phyloP scores from a whole-genome alignment of 2,113 vertebrate species.

The Coptodon rendalli region DNA sequence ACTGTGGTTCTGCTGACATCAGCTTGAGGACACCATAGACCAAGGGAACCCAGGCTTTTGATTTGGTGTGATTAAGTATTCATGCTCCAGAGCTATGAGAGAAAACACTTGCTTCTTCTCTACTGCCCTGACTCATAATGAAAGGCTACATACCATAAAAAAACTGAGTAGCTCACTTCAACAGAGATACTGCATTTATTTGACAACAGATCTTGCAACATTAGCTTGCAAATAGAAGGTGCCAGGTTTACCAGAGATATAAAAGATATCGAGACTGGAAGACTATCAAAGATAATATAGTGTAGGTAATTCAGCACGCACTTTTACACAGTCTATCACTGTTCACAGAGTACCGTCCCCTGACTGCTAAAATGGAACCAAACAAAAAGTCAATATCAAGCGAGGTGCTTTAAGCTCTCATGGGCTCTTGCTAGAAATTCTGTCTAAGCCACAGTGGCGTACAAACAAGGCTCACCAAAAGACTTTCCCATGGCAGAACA shows the following conservation, averaged over 20 bases:
- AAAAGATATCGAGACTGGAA: slow-evolving; percentile 37
- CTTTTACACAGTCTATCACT: slow-evolving; percentile 51
- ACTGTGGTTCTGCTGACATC: slow-evolving; percentile 55
- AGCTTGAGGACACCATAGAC: slow-evolving; percentile 45
- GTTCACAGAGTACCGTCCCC: slow-evolving; percentile 36
- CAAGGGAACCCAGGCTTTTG: slow-evolving; percentile 47
- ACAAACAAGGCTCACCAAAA: slow-evolving; percentile 55
- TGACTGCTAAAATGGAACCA: slow-evolving; percentile 63
- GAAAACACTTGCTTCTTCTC: slow-evolving; percentile 43
- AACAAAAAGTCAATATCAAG: slow-evolving; percentile 69
- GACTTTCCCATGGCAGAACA: slow-evolving; percentile 59
- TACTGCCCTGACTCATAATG: slow-evolving; percentile 27
- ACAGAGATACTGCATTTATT: slow-evolving; percentile 36
- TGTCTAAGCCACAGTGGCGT: slow-evolving; percentile 47
- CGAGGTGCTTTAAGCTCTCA: slow-evolving; percentile 63
- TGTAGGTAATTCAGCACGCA: slow-evolving; percentile 52
- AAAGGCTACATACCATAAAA: slow-evolving; percentile 14
- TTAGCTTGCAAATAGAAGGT: slow-evolving; percentile 51
- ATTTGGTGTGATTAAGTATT: slow-evolving; percentile 57
- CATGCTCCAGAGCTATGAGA: slow-evolving; percentile 35
- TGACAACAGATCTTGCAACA: slow-evolving; percentile 51
- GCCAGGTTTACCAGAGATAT: slow-evolving; percentile 44
- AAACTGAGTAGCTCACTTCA: slow-evolving; percentile 7
- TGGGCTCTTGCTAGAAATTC: slow-evolving; percentile 52
- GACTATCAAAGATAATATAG: slow-evolving; percentile 57